Evolutionary conservation across 2,113 vertebrate genomes (phyloP), one percentile per base, ranked within the genome.

Genomic region (Hiodon tergisus): DNA sequence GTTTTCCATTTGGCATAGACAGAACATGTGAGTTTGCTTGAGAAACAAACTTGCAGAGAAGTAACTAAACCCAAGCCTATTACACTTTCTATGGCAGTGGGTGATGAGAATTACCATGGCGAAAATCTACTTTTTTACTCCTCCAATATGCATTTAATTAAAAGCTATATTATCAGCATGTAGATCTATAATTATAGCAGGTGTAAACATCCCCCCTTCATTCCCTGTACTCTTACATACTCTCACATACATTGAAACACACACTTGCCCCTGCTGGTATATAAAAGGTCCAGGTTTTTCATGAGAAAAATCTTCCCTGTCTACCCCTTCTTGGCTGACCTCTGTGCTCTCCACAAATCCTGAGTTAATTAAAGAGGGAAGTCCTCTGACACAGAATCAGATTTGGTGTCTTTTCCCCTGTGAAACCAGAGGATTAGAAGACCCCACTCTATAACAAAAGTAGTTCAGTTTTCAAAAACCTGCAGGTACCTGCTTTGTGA

Each of bases 301-400:
- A 89, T 87, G 87, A 87, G 88, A 89, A 89, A 89, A 90, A 88
- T 83, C 84, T 82, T 85, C 83, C 77, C 77, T 79, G 73, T 80
- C 62, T 82, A 76, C 86, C 83, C 86, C 86, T 83, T 85, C 82
- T 80, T 80, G 81, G 87, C 87, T 92, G 89, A 91, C 88, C 89
- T 75, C 4, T 81, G 73, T 85, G 86, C 84, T 84, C 86, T 74
- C 82, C 84, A 88, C 89, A 91, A 91, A 92, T 92, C 91, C 91
- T 87, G 87, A 92, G 90, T 92, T 92, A 92, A 92, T 92, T 90
- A 91, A 91, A 91, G 83, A 89, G 87, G 89, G 89, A 89, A 92
- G 89, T 90, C 91, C 87, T 86, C 77, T 75, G 71, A 76, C 80
- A 84, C 80, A 86, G 79, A 87, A 80, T 83, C 73, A 87, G 82